These are phyloP conservation scores for Parazoanthus atlanticus DNA, from an alignment of 92 coral and sea anemone species.

Conservation along the genomic window DNA sequence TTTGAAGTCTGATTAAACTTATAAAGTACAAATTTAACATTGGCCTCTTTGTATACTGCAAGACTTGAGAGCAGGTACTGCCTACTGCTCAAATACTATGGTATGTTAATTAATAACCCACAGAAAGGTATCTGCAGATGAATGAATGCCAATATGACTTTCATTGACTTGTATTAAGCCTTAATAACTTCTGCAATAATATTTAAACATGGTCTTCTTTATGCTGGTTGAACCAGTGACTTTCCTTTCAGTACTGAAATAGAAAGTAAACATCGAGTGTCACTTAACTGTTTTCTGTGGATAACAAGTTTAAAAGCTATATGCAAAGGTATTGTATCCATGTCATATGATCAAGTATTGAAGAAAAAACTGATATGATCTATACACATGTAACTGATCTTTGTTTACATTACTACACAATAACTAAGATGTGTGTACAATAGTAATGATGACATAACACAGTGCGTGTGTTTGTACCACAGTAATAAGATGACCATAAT, in stretches of 20 bases:
- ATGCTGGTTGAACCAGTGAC: slow-evolving; percentile 95
- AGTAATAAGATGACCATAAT: too few species aligned
- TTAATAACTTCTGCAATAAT: slow-evolving; percentile 26
- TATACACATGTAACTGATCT: neutral
- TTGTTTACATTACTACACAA: neutral
- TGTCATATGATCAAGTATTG: neutral
- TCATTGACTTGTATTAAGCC: neutral
- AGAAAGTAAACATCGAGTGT: slow-evolving; percentile 25
- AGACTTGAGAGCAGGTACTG: neutral
- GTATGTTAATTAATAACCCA: neutral
- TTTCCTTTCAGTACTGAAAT: slow-evolving; percentile 94
- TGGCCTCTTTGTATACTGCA: neutral
- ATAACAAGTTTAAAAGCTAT: too few species aligned
- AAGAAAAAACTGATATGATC: neutral
- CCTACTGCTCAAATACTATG: neutral
- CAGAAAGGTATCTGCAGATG: neutral
- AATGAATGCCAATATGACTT: neutral
- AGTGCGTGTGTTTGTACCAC: too few species aligned
- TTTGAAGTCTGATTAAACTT: neutral
- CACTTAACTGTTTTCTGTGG: neutral
- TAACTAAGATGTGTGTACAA: too few species aligned
- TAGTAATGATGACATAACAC: too few species aligned
- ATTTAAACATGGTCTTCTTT: slow-evolving; percentile 29
- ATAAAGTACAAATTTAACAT: neutral
- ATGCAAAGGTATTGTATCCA: neutral